Evolutionary conservation across 2,888 invertebrate genomes (phyloP), one percentile per base, ranked within the genome.

Genomic region (Troilus luridus): DNA sequence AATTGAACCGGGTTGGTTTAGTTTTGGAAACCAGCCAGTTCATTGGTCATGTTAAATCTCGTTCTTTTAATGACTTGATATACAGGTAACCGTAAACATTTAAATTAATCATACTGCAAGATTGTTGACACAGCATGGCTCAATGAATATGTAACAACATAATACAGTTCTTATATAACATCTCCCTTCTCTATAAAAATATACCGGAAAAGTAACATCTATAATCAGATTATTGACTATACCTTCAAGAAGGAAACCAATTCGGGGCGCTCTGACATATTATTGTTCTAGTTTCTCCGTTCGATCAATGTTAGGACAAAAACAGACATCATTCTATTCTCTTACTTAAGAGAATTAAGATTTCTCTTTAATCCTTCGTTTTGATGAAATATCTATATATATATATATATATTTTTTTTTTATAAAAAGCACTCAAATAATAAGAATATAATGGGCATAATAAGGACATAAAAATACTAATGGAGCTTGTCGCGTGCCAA

Each of bases 181-280:
- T 41, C 41, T 41, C 2, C 41, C 41, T 41, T 41, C 41, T 41
- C 41, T 41, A 41, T 41, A 41, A 41, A 41, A n/a, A 21, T 5
- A n/a, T 64, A 27, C 27, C 6, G 24, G 64, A 12, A n/a, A 72
- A 27, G 72, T 19, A 17, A 27, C 17, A 77, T 77, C 19, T 41
- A 17, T 41, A 41, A 41, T 14, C 41, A 41, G 72, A 77, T 41
- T 27, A 67, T 2, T 67, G 67, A 12, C 24, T 24, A 24, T 77
- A 77, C 27, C 41, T 77, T 41, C 27, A 77, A 77, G 72, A 17
- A 8, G 41, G 41, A 77, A 77, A 77, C 27, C 72, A 17, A 77
- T 77, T 77, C 72, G 72, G 27, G 41, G 72, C 72, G 72, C 17
- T 9, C 41, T 77, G 72, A 77, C 27, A 77, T 77, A 77, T 72